A percentile compares a stretch with the other conserved stretches of the same genome.
phyloP scores from a whole-genome alignment of 2,113 vertebrate genomes.

The Callipepla squamata region DNA sequence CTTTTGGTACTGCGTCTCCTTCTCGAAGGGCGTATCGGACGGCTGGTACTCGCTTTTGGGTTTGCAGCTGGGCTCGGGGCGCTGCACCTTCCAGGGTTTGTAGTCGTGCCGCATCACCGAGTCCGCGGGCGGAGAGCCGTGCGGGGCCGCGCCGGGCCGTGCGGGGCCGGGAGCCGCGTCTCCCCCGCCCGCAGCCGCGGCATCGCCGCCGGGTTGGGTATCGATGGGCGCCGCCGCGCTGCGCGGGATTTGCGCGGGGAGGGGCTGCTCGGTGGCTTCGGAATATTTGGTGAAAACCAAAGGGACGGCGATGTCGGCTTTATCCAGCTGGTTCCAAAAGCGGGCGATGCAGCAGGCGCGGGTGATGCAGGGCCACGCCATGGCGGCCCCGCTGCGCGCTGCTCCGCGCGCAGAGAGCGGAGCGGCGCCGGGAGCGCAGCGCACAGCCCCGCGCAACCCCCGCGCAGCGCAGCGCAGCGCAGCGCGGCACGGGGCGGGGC shows the following conservation, averaged over 20 bases:
- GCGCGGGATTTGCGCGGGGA: constrained; percentile 9
- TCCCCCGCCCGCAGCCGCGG: constrained; percentile 38
- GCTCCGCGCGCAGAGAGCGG: too few species aligned
- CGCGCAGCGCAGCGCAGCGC: too few species aligned
- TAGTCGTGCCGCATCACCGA: constrained; percentile 97
- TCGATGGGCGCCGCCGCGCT: constrained; percentile 83
- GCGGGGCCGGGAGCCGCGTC: not conserved
- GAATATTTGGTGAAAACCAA: constrained; percentile 95
- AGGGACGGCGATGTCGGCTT: constrained; percentile 95
- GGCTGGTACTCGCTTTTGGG: constrained; percentile 92
- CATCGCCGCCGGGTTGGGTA: constrained; percentile 73
- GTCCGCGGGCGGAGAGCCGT: constrained; percentile 60
- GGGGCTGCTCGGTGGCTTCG: constrained; percentile 85
- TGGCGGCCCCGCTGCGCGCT: constrained; percentile 51
- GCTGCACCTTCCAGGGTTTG: constrained; percentile 90
- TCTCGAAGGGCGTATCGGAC: constrained; percentile 91
- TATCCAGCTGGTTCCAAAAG: constrained; percentile 97
- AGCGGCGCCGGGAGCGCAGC: too few species aligned
- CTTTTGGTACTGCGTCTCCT: constrained; percentile 96
- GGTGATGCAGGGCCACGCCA: constrained; percentile 98
- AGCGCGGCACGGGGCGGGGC: too few species aligned
- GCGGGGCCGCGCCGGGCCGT: not conserved
- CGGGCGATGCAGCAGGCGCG: constrained; percentile 97
- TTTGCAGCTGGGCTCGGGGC: constrained; percentile 92
- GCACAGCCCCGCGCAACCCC: not conserved